phyloP scores from a whole-genome alignment of 2,797 vertebrate genomes.

The Ispidina picta region DNA sequence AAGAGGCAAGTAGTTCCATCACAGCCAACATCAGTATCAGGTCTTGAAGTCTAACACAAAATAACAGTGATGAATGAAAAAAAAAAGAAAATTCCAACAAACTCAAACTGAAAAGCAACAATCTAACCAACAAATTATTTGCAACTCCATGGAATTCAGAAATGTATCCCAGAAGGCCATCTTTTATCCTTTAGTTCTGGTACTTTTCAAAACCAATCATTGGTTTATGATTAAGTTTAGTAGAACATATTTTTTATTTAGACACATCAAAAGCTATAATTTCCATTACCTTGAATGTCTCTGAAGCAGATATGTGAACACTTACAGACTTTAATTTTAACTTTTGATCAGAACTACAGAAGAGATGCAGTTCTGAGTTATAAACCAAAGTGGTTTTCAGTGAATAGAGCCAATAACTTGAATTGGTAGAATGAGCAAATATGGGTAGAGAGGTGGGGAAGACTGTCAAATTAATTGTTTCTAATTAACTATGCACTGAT shows the following conservation, averaged over 20 bases:
- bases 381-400: neutral
- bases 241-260: neutral
- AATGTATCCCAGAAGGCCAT: neutral
- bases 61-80: neutral
- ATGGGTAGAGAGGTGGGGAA: neutral
- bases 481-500: neutral
- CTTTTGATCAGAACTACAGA: neutral
- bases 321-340: neutral
- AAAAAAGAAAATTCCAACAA: neutral
- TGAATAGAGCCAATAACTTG: neutral
- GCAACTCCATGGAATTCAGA: neutral
- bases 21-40: neutral
- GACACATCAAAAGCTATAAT: neutral
- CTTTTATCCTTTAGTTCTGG: neutral
- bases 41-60: neutral
- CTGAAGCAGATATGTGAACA: neutral
- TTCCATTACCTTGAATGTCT: neutral
- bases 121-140: neutral
- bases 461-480: neutral
- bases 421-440: neutral
- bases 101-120: neutral
- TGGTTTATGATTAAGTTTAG: neutral
- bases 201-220: neutral
- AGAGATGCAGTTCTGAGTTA: neutral
- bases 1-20: neutral